phyloP scores from a whole-genome alignment of 2,888 invertebrate species.

The Timema podura region DNA sequence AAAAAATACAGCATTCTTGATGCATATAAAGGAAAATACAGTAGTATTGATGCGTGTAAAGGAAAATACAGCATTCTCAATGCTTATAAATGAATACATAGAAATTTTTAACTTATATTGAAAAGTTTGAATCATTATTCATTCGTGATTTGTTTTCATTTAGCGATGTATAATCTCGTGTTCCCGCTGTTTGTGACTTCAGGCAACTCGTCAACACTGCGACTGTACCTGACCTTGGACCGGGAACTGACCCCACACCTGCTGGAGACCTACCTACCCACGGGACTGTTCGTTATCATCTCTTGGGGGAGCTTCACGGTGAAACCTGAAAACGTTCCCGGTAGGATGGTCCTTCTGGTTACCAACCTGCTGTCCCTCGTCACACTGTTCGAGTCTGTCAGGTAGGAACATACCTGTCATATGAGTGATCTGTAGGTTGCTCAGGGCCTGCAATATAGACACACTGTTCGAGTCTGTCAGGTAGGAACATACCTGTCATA shows the following conservation, averaged over 20 bases:
- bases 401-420: constrained; percentile 17
- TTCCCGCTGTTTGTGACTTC: background rate
- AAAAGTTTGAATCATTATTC: too few relatives aligned
- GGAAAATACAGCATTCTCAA: too few relatives aligned
- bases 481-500: constrained; percentile 13
- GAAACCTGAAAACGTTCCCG: constrained; percentile 26
- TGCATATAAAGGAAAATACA: too few relatives aligned
- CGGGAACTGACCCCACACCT: constrained; percentile 18
- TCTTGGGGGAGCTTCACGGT: constrained; percentile 29
- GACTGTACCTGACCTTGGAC: constrained; percentile 15
- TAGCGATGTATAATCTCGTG: too few relatives aligned
- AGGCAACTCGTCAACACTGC: constrained; percentile 19
- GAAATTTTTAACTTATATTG: too few relatives aligned
- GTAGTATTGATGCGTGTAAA: too few relatives aligned
- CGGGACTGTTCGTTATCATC: constrained; percentile 25
- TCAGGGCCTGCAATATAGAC: too few relatives aligned
- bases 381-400: constrained; percentile 23
- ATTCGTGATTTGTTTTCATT: too few relatives aligned
- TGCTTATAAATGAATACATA: too few relatives aligned
- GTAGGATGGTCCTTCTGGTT: constrained; percentile 27
- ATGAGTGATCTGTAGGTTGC: too few relatives aligned
- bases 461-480: constrained; percentile 20
- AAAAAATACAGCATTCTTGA: too few relatives aligned
- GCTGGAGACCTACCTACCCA: constrained; percentile 24
- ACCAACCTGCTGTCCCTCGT: constrained; percentile 26